Evolutionary conservation across 1,140 invertebrate genomes (phyloP).

Genomic region (Euschistus heros): DNA sequence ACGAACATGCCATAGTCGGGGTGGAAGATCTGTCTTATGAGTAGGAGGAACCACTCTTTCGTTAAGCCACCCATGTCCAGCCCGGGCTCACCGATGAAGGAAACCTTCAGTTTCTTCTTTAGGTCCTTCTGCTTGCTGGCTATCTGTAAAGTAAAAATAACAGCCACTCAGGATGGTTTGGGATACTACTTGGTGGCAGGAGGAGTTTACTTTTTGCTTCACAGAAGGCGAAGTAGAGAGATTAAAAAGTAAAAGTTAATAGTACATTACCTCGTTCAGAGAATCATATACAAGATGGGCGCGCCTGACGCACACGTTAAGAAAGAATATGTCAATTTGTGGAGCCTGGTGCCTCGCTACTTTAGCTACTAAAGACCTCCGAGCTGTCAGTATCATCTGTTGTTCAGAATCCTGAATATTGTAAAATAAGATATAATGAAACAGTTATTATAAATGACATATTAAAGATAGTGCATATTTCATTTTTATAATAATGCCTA

Average conservation of each 20-base stretch:
- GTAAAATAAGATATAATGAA: too few species aligned
- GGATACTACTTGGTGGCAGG: too few species aligned
- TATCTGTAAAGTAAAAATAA: too few species aligned
- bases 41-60: constrained; percentile 58
- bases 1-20: constrained; percentile 53
- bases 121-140: constrained; percentile 51
- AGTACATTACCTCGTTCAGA: constrained; percentile 44
- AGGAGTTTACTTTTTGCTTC: too few species aligned
- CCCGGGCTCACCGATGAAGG: constrained; percentile 53
- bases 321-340: constrained; percentile 55
- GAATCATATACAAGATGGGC: constrained; percentile 52
- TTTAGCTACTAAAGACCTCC: constrained; percentile 50
- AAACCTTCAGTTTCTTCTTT: constrained; percentile 58
- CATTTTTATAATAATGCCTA: too few species aligned
- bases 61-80: constrained; percentile 54
- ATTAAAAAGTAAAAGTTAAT: neutral
- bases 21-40: constrained; percentile 51
- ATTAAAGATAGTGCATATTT: too few species aligned
- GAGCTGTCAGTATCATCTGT: constrained; percentile 56
- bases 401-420: constrained; percentile 49
- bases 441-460: too few species aligned
- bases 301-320: constrained; percentile 50
- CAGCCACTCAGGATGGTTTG: too few species aligned
- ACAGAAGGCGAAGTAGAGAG: too few species aligned
- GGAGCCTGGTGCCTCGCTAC: constrained; percentile 49